A percentile compares a stretch with the other conserved stretches of the same genome.
Conservation (phyloP, 2,113 vertebrate genomes). For the Alethe diademata region DNA sequence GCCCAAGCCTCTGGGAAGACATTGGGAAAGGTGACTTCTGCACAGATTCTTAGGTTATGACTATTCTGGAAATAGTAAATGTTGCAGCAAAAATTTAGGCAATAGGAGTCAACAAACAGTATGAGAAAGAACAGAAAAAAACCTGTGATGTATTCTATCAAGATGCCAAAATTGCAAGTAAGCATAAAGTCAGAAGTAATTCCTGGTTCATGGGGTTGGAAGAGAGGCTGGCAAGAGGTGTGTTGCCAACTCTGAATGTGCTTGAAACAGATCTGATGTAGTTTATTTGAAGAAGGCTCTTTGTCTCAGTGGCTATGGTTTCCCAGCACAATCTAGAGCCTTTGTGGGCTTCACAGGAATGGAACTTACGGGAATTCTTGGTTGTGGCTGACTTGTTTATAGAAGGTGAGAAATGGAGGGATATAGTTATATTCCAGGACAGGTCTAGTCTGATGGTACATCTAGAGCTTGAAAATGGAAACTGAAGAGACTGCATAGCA, state of each 20-base stretch:
- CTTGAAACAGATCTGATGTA: not conserved
- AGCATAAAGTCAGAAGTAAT: not conserved
- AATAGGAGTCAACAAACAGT: not conserved
- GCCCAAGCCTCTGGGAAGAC: not conserved
- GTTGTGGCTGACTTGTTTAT: not conserved
- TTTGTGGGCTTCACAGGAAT: not conserved
- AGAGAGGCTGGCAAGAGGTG: not conserved
- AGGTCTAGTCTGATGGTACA: not conserved
- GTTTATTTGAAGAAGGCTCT: not conserved
- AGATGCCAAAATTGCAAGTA: not conserved
- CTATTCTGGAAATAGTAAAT: not conserved
- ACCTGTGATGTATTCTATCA: not conserved
- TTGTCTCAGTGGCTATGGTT: not conserved
- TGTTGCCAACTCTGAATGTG: not conserved
- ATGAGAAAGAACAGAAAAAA: not conserved
- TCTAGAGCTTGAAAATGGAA: not conserved
- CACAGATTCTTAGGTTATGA: not conserved
- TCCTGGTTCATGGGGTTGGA: not conserved
- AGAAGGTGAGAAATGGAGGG: not conserved
- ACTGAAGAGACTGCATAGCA: not conserved
- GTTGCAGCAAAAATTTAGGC: not conserved
- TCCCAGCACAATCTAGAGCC: not conserved
- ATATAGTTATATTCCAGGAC: not conserved
- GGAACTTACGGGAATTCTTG: not conserved
- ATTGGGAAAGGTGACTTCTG: not conserved